Conservation (phyloP, 2,113 vertebrate species). For the Merops nubicus region DNA sequence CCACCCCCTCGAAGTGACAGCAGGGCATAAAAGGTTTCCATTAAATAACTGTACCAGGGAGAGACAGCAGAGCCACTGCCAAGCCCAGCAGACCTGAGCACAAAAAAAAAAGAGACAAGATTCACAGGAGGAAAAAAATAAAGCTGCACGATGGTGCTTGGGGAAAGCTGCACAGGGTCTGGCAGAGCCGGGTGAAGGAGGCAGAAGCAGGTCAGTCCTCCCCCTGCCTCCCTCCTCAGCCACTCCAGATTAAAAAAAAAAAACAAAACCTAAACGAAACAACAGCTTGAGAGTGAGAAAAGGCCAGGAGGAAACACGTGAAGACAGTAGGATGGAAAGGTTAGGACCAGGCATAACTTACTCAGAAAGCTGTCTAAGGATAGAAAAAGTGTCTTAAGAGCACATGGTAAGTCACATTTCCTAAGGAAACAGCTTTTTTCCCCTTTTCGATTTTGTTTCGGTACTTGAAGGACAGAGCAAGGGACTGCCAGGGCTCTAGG, state of each 20-base stretch:
- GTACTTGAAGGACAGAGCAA: background rate
- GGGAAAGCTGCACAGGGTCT: background rate
- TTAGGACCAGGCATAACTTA: conserved; percentile 2
- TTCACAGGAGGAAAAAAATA: background rate
- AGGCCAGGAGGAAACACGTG: conserved; percentile 55
- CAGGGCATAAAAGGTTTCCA: conserved; percentile 31
- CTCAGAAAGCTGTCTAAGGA: background rate
- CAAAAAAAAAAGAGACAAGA: background rate
- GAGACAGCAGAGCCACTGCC: background rate
- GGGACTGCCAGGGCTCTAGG: background rate
- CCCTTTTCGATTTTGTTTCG: background rate
- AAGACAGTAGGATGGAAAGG: conserved; percentile 54
- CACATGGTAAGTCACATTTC: conserved; percentile 24
- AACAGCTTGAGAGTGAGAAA: no score
- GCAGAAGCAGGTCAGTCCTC: background rate
- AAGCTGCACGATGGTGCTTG: background rate
- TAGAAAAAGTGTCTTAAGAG: background rate
- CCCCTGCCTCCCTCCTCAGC: fast-evolving
- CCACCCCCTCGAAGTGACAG: background rate
- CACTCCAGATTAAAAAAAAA: background rate
- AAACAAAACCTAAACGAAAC: no score
- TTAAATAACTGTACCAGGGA: background rate
- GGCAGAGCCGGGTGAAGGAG: fast-evolving
- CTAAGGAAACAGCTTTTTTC: conserved; percentile 11
- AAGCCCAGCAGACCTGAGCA: background rate